Percentiles rank a stretch among this genome's conserved stretches.
Evolutionary conservation across 2,113 vertebrate species (phyloP).

Genomic region (Nesoenas mayeri): DNA sequence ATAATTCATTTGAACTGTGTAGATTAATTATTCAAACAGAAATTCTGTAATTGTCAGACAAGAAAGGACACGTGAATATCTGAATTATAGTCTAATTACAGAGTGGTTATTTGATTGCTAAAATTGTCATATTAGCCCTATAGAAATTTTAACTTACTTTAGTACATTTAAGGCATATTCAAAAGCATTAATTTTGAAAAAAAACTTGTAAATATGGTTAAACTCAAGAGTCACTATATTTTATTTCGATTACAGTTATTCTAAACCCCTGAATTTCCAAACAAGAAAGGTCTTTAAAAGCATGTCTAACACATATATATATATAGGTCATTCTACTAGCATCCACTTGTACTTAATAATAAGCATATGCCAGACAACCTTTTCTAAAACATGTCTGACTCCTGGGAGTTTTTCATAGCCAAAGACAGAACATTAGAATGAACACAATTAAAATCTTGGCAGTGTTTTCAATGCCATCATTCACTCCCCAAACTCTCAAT

Average conservation of each 20-base stretch:
- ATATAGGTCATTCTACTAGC: not conserved
- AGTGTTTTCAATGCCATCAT: not conserved
- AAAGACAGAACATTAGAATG: not conserved
- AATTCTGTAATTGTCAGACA: not conserved
- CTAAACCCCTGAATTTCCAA: not conserved
- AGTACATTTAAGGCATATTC: not conserved
- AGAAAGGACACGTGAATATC: not conserved
- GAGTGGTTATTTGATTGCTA: not conserved
- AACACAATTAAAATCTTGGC: conserved; percentile 23
- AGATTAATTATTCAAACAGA: not conserved
- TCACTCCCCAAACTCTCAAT: not conserved
- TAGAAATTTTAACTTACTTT: not conserved
- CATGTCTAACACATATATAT: not conserved
- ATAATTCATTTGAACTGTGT: not conserved
- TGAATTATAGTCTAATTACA: not conserved
- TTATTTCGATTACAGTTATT: not conserved
- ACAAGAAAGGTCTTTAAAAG: not conserved
- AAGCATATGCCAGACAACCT: not conserved
- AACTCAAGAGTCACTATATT: not conserved
- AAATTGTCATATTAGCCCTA: not conserved
- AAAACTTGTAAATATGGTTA: not conserved
- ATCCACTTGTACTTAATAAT: not conserved
- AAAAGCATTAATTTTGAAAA: not conserved
- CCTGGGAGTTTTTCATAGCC: not conserved
- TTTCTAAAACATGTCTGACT: not conserved